Conservation (phyloP, 1,140 invertebrate genomes). For the Pectinophora gossypiella region DNA sequence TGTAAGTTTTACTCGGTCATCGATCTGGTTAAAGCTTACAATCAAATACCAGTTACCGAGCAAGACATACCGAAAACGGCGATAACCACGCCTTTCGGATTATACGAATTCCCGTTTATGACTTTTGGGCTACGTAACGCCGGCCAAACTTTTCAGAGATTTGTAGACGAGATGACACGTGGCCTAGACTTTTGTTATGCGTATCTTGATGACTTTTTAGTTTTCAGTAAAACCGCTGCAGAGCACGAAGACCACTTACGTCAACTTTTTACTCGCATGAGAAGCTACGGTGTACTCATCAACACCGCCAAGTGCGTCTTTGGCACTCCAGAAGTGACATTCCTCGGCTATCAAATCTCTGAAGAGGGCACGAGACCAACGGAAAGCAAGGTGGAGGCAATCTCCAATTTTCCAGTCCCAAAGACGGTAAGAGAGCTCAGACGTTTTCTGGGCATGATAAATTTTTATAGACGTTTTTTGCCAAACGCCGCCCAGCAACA, state of each 20-base stretch:
- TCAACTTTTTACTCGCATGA: not conserved
- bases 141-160: too few species aligned
- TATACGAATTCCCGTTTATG: too few species aligned
- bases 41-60: too few species aligned
- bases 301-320: not conserved
- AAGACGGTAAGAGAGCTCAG: not conserved
- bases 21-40: too few species aligned
- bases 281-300: not conserved
- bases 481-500: not conserved
- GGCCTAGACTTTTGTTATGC: conserved; percentile 18
- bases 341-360: not conserved
- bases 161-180: too few species aligned
- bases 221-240: not conserved
- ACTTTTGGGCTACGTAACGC: too few species aligned
- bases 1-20: not conserved
- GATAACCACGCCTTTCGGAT: too few species aligned
- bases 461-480: too few species aligned
- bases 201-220: not conserved
- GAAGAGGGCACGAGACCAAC: not conserved
- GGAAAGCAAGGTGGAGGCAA: not conserved
- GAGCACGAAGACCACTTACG: not conserved
- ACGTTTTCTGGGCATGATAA: too few species aligned
- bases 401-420: not conserved
- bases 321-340: not conserved
- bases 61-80: conserved; percentile 50